These are phyloP conservation scores for Sebastes goodei DNA, from an alignment of 2,797 vertebrate species.

Conservation along the genomic window DNA sequence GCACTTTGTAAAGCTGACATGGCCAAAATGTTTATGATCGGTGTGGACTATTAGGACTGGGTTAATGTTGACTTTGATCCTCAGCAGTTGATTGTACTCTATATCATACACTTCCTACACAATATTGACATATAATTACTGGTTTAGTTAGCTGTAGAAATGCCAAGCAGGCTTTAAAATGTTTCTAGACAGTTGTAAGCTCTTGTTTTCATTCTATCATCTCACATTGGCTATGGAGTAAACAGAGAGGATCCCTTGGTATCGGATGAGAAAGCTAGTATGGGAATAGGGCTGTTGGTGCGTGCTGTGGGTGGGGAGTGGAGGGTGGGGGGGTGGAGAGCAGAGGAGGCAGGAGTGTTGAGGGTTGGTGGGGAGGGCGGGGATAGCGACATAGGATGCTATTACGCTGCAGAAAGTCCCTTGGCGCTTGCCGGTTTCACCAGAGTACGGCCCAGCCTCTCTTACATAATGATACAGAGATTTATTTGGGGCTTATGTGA, in stretches of 20 bases:
- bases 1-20: not conserved
- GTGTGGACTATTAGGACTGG: not conserved
- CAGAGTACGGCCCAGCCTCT: constrained; percentile 47
- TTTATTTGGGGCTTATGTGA: constrained; percentile 71
- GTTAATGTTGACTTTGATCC: not conserved
- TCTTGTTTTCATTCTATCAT: not conserved
- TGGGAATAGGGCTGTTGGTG: constrained; percentile 9
- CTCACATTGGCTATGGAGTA: constrained; percentile 16
- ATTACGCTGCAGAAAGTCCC: constrained; percentile 60
- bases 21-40: too few species aligned
- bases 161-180: not conserved
- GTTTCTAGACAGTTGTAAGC: not conserved
- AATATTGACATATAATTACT: not conserved
- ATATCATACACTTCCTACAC: not conserved
- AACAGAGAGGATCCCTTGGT: constrained; percentile 14
- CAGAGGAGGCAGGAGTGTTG: too few species aligned
- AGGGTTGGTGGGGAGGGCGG: not conserved
- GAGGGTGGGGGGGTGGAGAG: not conserved
- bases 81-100: not conserved
- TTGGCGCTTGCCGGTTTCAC: constrained; percentile 8
- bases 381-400: constrained; percentile 41
- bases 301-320: not conserved
- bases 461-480: constrained; percentile 66
- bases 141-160: not conserved
- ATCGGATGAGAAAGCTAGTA: not conserved